Evolutionary conservation across 2,888 invertebrate genomes (phyloP), one percentile per base, ranked within the genome.

Genomic region (Drosophila bunnanda): DNA sequence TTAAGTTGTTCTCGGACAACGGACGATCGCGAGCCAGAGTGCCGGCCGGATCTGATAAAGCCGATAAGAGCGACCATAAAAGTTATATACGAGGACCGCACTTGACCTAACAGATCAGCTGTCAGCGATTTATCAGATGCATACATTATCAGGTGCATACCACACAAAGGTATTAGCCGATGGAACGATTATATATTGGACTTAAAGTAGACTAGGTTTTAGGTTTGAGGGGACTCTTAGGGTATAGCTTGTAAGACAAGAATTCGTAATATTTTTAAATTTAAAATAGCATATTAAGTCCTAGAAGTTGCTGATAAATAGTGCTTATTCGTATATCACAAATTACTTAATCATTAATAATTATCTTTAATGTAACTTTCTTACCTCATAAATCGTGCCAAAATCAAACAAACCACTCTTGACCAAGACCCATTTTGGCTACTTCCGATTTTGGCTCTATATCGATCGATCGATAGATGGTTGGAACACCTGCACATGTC

Each of bases 401-500:
- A 60, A 41, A 32, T 10, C 17, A 7, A 20, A 32, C 39, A 13
- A 7, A 12, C 17, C 64, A 78, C 74, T 78, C 83, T 86, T 88
- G 83, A 88, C 89, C 83, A 77, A 86, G 87, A 80, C 89, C 88
- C 64, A 69, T 73, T 52, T 71, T 54, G 62, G 53, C 50, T 25
- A 56, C 57, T 76, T 83, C 76, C 76, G 78, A 64, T 69, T 69
- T 60, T 54, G 66, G 75, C 17, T 30, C 13, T 12, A 36, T 25
- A n/a, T 25, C 58, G 44, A 46, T 39, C 65, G 32, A n/a, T 64
- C 34, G 64, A 34, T 64, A 34, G 64, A 70, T 59, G 38, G 79
- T 64, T 79, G 66, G 62, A 79, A 83, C 87, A 83, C 83, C 87
- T 83, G 83, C 76, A 57, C 66, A 65, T 74, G 82, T 89, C 85